These are phyloP conservation scores for Auanema freiburgensis DNA, from an alignment of 2,888 invertebrate species.

Conservation along the genomic window DNA sequence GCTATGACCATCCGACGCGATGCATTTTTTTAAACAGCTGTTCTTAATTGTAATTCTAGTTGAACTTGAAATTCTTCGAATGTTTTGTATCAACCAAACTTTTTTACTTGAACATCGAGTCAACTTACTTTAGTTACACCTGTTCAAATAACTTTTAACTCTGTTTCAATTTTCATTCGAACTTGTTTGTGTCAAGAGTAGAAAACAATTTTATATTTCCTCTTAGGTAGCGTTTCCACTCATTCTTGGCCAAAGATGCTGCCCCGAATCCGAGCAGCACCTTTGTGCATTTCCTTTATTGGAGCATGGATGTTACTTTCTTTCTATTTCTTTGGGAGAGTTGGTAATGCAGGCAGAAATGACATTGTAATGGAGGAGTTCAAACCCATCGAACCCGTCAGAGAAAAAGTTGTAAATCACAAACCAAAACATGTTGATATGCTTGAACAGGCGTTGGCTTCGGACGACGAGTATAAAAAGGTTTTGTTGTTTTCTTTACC, in stretches of 20 bases:
- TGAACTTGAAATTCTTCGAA: too few species aligned
- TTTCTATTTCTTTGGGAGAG: conserved; percentile 21
- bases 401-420: neutral
- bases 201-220: too few species aligned
- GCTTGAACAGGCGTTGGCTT: neutral
- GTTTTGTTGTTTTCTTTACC: conserved; percentile 1
- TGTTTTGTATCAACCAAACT: too few species aligned
- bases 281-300: conserved; percentile 20
- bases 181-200: too few species aligned
- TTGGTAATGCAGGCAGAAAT: conserved; percentile 4
- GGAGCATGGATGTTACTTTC: conserved; percentile 20
- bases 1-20: too few species aligned
- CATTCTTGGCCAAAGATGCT: neutral
- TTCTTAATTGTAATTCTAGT: too few species aligned
- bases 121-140: too few species aligned
- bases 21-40: too few species aligned
- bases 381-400: conserved; percentile 5
- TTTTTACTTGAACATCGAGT: too few species aligned
- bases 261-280: conserved; percentile 12
- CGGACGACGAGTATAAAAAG: conserved; percentile 8
- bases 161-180: too few species aligned
- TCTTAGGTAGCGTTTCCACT: too few species aligned
- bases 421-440: conserved; percentile 3
- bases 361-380: conserved; percentile 5
- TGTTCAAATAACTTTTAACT: too few species aligned